Conservation (phyloP, 2,888 invertebrate genomes). For the Metacarcinus magister region DNA sequence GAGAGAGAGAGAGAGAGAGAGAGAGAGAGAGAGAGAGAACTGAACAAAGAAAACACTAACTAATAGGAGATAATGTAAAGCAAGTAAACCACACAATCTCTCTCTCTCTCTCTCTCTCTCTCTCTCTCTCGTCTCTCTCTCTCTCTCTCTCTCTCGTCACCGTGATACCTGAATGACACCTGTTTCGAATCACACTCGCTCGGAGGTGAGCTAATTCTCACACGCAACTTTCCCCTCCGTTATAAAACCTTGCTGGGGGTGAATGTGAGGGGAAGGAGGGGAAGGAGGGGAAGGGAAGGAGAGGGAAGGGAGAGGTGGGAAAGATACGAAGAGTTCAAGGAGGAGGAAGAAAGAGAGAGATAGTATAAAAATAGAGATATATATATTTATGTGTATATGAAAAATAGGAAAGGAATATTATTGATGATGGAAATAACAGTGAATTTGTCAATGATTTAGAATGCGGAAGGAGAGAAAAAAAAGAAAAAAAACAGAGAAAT, state of each 20-base stretch:
- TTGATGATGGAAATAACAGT: too few species aligned
- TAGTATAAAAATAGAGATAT: background rate
- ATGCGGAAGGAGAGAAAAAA: background rate
- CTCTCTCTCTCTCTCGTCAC: background rate
- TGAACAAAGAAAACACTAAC: background rate
- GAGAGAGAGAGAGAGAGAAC: too few species aligned
- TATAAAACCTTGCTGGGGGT: background rate
- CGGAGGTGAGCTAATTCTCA: background rate
- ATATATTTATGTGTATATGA: too few species aligned
- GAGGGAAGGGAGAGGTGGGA: background rate
- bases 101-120: background rate
- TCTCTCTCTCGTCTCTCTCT: background rate
- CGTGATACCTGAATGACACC: too few species aligned
- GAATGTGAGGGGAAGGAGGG: background rate
- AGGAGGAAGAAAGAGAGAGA: background rate
- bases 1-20: constrained; percentile 27
- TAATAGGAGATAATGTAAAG: background rate
- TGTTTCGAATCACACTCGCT: too few species aligned
- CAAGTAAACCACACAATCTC: background rate
- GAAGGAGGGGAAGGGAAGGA: too few species aligned
- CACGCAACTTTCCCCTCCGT: background rate
- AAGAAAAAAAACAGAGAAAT: background rate
- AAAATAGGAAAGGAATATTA: too few species aligned
- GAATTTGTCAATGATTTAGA: too few species aligned
- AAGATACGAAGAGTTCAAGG: background rate